Evolutionary conservation across 2,797 vertebrate genomes (phyloP), one percentile per base, ranked within the genome.

Genomic region (Kryptolebias ocellatus): DNA sequence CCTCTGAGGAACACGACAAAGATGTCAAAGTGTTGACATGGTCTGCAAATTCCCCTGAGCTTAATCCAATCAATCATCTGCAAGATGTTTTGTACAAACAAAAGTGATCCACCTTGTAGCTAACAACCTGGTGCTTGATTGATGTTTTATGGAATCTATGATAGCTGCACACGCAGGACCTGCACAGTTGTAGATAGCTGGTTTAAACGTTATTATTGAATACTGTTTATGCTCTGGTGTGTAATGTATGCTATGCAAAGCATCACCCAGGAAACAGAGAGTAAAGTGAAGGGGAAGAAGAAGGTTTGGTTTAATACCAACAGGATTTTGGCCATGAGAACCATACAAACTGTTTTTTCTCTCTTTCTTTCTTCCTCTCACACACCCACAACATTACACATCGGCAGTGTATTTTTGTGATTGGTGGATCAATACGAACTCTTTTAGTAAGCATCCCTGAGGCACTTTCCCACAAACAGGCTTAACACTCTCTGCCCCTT

Each of bases 381-480:
- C 14, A 64, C 14, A 60, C 54, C 57, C 53, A 58, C 27, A 63
- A 55, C 71, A 73, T 68, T 80, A 74, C 59, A 81, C 75, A 68
- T 70, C 56, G 59, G 68, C 64, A 10, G 58, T 70, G 69, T 62
- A 85, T 83, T 84, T 80, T 69, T 81, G 76, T 79, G 81, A 89
- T 82, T 70, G 72, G 61, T 80, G 70, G 80, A 92, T 93, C 91
- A 83, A 89, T 92, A 90, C 31, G 64, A 86, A 84, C 67, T 86
- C 84, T 80, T 74, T 86, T 86, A 83, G 79, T 61, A 80, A 83
- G 80, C 83, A 72, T 78, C 86, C 87, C 89, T 77, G 64, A 90
- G 89, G 91, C 90, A 60, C 61, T 90, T 90, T 91, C 89, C 89
- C 86, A 90, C 82, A 85, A 86, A 88, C 80, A 89, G 83, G 78